Percentiles rank a stretch among this genome's conserved stretches.
Conservation (phyloP, 2,113 vertebrate species). For the Solenodon paradoxus region DNA sequence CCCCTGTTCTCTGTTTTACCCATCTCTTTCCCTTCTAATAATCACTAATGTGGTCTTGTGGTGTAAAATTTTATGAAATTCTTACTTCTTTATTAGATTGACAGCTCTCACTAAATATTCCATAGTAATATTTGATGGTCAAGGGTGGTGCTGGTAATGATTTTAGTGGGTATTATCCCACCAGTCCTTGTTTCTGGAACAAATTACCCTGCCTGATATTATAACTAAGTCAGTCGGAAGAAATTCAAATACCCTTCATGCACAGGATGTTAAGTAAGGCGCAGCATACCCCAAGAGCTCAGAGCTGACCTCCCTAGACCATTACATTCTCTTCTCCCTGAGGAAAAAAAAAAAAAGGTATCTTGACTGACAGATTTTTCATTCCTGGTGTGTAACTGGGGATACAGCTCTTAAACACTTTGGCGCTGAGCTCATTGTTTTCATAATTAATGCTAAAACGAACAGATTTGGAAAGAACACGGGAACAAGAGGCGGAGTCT, state of each 20-base stretch:
- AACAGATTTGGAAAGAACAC: slow-evolving; percentile 53
- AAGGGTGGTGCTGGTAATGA: not conserved
- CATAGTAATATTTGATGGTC: not conserved
- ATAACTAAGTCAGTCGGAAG: not conserved
- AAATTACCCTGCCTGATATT: not conserved
- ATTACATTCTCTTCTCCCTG: not conserved
- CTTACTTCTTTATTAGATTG: not conserved
- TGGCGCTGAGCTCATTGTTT: slow-evolving; percentile 37
- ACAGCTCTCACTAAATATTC: slow-evolving; percentile 19
- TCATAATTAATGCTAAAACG: slow-evolving; percentile 73
- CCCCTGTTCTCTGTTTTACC: not conserved
- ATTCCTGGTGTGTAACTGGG: not conserved
- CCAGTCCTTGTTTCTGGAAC: not conserved
- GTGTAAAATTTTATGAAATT: not conserved
- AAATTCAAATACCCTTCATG: slow-evolving; percentile 9
- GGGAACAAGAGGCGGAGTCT: slow-evolving; percentile 53
- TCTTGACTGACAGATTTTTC: slow-evolving; percentile 44
- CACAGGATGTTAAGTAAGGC: not conserved
- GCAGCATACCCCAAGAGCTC: not conserved
- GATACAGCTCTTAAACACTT: slow-evolving; percentile 46
- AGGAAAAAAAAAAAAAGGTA: slow-evolving; percentile 41
- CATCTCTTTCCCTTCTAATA: not conserved
- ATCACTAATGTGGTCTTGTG: not conserved
- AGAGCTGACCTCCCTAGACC: not conserved
- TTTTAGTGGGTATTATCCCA: not conserved